Conservation (phyloP, 2,888 invertebrate species). For the Saturnia pavonia region DNA sequence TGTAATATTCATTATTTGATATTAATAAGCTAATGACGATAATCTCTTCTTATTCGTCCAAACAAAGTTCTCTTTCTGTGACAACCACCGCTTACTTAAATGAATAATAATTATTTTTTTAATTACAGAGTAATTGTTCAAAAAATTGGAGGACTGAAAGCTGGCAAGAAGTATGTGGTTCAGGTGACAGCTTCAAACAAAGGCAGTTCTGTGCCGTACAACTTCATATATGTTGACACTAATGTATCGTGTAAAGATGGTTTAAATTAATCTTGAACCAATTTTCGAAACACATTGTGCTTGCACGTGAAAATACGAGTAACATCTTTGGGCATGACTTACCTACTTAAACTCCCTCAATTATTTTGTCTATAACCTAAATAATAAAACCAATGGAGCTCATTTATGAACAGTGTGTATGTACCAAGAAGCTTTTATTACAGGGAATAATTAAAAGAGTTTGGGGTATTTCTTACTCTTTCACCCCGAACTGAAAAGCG, state of each 20-base stretch:
- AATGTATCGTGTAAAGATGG: conserved; percentile 63
- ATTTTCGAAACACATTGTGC: background rate
- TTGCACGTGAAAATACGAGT: background rate
- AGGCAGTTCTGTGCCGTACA: conserved; percentile 64
- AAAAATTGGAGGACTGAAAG: conserved; percentile 57
- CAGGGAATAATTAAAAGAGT: too few relatives aligned
- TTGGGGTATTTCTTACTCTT: too few relatives aligned
- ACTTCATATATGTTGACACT: conserved; percentile 64
- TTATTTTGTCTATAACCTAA: background rate
- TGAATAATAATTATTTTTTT: conserved; percentile 37
- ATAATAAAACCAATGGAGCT: background rate
- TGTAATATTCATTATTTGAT: too few relatives aligned
- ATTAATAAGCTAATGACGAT: too few relatives aligned
- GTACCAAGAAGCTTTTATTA: too few relatives aligned
- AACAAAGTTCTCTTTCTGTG: background rate
- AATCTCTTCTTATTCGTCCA: background rate
- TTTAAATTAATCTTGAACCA: conserved; percentile 14
- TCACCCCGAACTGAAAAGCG: too few relatives aligned
- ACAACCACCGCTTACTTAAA: background rate
- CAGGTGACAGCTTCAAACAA: conserved; percentile 66
- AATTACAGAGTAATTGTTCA: conserved; percentile 65
- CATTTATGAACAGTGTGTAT: background rate
- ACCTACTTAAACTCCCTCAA: background rate
- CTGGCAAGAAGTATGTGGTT: conserved; percentile 68
- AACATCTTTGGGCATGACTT: background rate